Base-by-base conservation (phyloP, 2,797 vertebrate genomes). In the Alosa sapidissima region DNA sequence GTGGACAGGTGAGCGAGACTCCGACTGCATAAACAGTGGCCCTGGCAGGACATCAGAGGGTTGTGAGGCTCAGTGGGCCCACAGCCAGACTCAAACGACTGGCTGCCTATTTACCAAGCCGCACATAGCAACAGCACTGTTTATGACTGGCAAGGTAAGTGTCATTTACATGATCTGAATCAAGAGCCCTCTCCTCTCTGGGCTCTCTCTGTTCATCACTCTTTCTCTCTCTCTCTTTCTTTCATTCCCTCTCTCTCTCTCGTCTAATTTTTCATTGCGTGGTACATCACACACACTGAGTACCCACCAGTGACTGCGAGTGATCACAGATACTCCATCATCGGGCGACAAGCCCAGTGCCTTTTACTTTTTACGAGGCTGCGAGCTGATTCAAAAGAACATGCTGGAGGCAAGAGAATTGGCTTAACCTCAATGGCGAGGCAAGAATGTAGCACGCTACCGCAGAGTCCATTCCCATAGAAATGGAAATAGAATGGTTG, bases 1-100 rank as follows among this genome's bases (percentile, higher is more conserved):
- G 91, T 90, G 93, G 92, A 92, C 94, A 95, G 93, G 93, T 94
- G 93, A 94, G 93, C 91, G 92, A 89, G 93, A 91, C 92, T 93
- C 91, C 92, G 91, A 94, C 91, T 91, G 90, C 90, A 93, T 92
- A 90, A 94, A 92, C 65, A 89, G 89, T 54, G 28, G 49, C 47
- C 36, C 83, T 93, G 92, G 92, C 93, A 92, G 84, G 88, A 90
- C 93, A 91, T 93, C 92, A 92, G 90, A 93, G 84, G 84, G 90
- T 88, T 87, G 88, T 87, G 89, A 89, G 90, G 91, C 88, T 93
- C 91, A 84, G 88, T 87, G 88, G 94, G 91, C 89, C 36, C 82
- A 86, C 90, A 90, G 93, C 92, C 93, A 93, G 92, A 89, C 89
- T 88, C 88, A 91, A 93, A 92, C 90, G 88, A 92, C 93, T 91